A percentile compares a stretch with the other conserved stretches of the same genome.
phyloP scores from a whole-genome alignment of 2,113 vertebrate genomes.

The Excalfactoria chinensis region DNA sequence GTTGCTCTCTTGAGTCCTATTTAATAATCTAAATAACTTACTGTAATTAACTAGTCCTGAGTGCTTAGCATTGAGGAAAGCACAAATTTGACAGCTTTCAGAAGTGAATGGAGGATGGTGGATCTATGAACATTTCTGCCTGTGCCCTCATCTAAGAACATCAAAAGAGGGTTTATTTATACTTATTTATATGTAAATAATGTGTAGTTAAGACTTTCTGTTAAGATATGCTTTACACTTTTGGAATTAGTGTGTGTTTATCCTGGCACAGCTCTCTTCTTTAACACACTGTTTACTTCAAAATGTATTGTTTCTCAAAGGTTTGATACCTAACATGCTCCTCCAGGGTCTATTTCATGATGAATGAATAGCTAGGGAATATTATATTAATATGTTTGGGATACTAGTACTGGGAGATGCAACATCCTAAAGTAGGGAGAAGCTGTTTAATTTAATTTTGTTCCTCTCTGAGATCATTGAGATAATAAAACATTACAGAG shows the following conservation, averaged over 20 bases:
- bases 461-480: neutral
- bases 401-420: neutral
- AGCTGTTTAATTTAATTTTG: neutral
- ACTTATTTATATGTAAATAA: neutral
- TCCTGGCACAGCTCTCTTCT: neutral
- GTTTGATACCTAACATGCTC: neutral
- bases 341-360: neutral
- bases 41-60: neutral
- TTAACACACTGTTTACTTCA: neutral
- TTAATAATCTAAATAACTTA: conserved; percentile 28
- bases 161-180: neutral
- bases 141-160: neutral
- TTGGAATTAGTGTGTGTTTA: neutral
- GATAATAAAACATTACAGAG: neutral
- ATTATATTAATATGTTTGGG: neutral
- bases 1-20: neutral
- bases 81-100: conserved; percentile 3
- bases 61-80: neutral
- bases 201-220: neutral
- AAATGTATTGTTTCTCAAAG: neutral
- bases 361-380: neutral
- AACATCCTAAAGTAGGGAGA: neutral
- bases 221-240: neutral
- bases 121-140: neutral
- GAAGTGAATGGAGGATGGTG: neutral